Percentiles rank a stretch among this genome's conserved stretches.
phyloP scores from a whole-genome alignment of 2,888 invertebrate genomes.

The Brassicogethes aeneus region DNA sequence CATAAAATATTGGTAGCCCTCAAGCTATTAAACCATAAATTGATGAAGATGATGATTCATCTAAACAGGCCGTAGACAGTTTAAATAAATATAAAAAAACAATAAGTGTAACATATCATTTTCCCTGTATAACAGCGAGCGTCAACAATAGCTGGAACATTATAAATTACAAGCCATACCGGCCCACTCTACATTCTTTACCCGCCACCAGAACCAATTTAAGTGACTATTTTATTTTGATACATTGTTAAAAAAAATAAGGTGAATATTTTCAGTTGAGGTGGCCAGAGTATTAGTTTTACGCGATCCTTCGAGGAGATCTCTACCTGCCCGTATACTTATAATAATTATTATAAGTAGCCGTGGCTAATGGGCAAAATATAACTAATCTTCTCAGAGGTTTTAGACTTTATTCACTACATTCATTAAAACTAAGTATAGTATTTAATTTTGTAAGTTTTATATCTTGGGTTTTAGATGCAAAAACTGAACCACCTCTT shows the following conservation, averaged over 20 bases:
- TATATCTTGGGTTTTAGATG: too few species aligned
- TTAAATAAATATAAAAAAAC: background rate
- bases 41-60: slow-evolving; percentile 1
- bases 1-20: too few species aligned
- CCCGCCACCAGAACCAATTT: slow-evolving; percentile 5
- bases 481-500: too few species aligned
- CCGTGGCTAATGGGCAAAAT: too few species aligned
- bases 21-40: background rate
- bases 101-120: background rate
- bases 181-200: slow-evolving; percentile 5
- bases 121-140: background rate
- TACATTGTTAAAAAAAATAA: slow-evolving; percentile 1
- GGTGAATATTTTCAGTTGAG: background rate
- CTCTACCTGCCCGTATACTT: background rate
- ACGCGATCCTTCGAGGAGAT: too few species aligned
- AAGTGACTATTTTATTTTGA: slow-evolving; percentile 1
- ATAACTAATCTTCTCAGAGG: too few species aligned
- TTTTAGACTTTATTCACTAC: too few species aligned
- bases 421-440: too few species aligned
- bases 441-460: too few species aligned
- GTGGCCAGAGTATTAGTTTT: background rate
- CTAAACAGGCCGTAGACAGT: background rate
- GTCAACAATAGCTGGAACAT: background rate
- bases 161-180: background rate
- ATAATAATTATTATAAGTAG: too few species aligned